phyloP scores from a whole-genome alignment of 2,797 vertebrate genomes.

The Benthosema pterotum region DNA sequence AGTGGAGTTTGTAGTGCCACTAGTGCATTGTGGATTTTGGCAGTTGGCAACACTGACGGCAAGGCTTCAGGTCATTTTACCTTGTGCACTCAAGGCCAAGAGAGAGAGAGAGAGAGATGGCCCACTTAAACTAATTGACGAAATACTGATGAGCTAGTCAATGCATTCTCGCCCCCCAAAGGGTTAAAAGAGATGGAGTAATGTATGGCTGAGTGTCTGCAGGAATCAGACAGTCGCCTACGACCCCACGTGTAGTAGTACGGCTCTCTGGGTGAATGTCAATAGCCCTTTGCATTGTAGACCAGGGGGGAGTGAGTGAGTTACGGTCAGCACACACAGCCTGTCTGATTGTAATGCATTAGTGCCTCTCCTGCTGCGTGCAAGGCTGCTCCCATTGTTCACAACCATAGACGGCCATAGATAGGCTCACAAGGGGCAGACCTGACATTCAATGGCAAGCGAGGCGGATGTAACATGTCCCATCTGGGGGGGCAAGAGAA shows the following conservation, averaged over 20 bases:
- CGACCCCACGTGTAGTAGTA: constrained; percentile 42
- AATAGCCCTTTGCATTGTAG: constrained; percentile 43
- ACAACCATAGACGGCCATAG: constrained; percentile 59
- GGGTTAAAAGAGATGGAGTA: constrained; percentile 60
- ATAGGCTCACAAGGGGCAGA: constrained; percentile 43
- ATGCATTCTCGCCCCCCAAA: constrained; percentile 44
- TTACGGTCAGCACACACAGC: constrained; percentile 64
- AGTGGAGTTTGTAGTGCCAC: too few species aligned
- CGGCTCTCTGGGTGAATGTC: constrained; percentile 56
- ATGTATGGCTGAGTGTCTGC: constrained; percentile 64
- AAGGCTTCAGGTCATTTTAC: constrained; percentile 62
- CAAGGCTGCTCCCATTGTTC: constrained; percentile 70
- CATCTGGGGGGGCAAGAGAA: too few species aligned
- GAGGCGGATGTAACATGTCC: too few species aligned
- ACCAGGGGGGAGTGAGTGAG: constrained; percentile 61
- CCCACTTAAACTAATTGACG: constrained; percentile 69
- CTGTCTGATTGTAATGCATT: constrained; percentile 75
- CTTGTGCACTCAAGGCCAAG: constrained; percentile 56
- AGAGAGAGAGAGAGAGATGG: constrained; percentile 55
- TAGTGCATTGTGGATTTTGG: too few species aligned
- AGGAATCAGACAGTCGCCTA: constrained; percentile 58
- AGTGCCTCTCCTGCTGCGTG: constrained; percentile 64
- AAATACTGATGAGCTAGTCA: constrained; percentile 70
- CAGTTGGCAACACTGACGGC: too few species aligned
- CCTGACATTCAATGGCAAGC: constrained; percentile 48